phyloP scores from a whole-genome alignment of 2,113 vertebrate genomes.

The Poeciliopsis retropinna region DNA sequence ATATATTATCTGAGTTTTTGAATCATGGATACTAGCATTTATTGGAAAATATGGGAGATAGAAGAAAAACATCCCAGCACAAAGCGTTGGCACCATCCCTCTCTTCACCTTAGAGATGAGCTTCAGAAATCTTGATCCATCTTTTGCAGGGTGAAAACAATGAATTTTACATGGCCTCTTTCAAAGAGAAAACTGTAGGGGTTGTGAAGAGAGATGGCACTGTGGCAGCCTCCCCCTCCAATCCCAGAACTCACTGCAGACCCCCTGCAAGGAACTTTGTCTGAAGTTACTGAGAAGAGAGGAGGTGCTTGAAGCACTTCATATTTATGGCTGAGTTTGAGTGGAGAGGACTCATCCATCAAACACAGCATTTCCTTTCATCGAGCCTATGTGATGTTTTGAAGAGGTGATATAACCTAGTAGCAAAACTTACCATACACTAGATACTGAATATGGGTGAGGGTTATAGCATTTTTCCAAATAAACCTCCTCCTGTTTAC shows the following conservation, averaged over 20 bases:
- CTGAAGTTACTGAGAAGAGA: constrained; percentile 67
- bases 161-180: constrained; percentile 69
- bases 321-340: constrained; percentile 66
- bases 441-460: not conserved
- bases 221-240: constrained; percentile 42
- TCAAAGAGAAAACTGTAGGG: constrained; percentile 64
- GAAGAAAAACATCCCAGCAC: not conserved
- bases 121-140: constrained; percentile 50
- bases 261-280: constrained; percentile 63
- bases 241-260: constrained; percentile 60
- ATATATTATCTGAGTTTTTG: not conserved
- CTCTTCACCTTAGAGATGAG: constrained; percentile 13
- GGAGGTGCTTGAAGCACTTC: constrained; percentile 49
- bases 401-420: not conserved
- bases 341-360: constrained; percentile 32
- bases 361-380: constrained; percentile 37
- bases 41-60: not conserved
- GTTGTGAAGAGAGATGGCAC: constrained; percentile 51
- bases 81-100: constrained; percentile 11
- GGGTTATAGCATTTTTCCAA: not conserved
- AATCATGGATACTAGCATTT: constrained; percentile 20
- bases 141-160: constrained; percentile 46
- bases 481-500: not conserved
- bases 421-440: not conserved
- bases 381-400: constrained; percentile 38